Base-by-base conservation (phyloP, 2,797 vertebrate genomes). In the Hyperoplus lanceolatus region DNA sequence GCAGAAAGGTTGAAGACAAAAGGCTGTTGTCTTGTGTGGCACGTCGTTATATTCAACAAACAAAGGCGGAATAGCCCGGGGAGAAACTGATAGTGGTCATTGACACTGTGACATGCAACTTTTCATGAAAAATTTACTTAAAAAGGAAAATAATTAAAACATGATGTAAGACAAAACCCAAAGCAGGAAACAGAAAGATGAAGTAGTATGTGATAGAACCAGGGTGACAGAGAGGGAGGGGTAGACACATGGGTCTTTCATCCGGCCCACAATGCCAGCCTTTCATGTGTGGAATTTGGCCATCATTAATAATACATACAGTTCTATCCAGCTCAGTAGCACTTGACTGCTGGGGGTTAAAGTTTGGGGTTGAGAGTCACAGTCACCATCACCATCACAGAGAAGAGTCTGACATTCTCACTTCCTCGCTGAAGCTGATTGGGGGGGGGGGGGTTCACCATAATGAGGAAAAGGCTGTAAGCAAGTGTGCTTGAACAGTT, bases 221-320 rank as follows among this genome's bases (percentile, higher is more conserved):
- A 49, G 60, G 18, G 68, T 50, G 58, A 79, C 38, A 60, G 68
- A 58, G 59, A 70, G 66, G 69, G 49, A 77, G 75, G 70, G 29
- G 50, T 1, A 64, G 85, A 93, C 89, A 94, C 88, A 82, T 29
- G 78, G 39, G 79, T 73, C 94, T 94, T 95, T 95, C 80, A 93
- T 85, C 50, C 77, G 16, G 70, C 53, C 87, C 83, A 95, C 94
- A 96, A 96, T 92, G 89, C 78, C 42, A 15, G 82, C 76, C 90
- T 94, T 95, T 96, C 93, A 95, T 90, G 79, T 68, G 89, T 86
- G 92, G 94, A 94, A 95, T 95, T 93, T 92, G 87, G 72, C 85
- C 82, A 55, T 85, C 92, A 94, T 96, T 94, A 95, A 95, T 94
- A 93, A 94, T 92, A 90, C 93, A 94, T 94, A 90, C 84, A 82